These are phyloP conservation scores for Helobdella robusta DNA, from an alignment of 2,888 invertebrate genomes.

Conservation along the genomic window DNA sequence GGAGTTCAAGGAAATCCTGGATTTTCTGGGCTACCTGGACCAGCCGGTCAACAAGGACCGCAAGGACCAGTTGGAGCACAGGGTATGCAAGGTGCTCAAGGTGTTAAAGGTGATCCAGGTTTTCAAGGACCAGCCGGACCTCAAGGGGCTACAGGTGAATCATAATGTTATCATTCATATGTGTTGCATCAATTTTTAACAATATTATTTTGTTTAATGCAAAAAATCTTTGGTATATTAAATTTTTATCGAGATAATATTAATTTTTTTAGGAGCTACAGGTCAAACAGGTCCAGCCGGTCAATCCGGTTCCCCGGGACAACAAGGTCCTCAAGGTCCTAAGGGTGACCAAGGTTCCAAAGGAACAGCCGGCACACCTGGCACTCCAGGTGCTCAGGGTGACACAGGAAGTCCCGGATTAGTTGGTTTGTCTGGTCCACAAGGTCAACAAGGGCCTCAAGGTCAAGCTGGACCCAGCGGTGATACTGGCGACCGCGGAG, in stretches of 20 bases:
- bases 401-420: neutral
- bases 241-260: no score
- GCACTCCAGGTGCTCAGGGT: constrained; percentile 10
- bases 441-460: neutral
- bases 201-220: no score
- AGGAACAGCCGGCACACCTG: neutral
- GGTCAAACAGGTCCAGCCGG: neutral
- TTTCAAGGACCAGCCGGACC: neutral
- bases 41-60: constrained; percentile 31
- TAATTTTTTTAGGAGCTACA: neutral
- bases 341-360: constrained; percentile 5
- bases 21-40: constrained; percentile 28
- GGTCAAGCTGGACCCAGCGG: constrained; percentile 18
- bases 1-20: constrained; percentile 31
- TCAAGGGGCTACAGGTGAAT: constrained; percentile 27
- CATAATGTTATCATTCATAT: constrained; percentile 25
- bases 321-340: constrained; percentile 17
- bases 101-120: constrained; percentile 21
- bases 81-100: constrained; percentile 23
- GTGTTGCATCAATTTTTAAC: no score
- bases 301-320: neutral
- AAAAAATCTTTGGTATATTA: no score
- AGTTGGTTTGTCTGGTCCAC: neutral
- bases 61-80: constrained; percentile 30
- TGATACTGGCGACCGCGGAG: constrained; percentile 23